A percentile compares a stretch with the other conserved stretches of the same genome.
Conservation (phyloP, 2,113 vertebrate species). For the Engystomops pustulosus region DNA sequence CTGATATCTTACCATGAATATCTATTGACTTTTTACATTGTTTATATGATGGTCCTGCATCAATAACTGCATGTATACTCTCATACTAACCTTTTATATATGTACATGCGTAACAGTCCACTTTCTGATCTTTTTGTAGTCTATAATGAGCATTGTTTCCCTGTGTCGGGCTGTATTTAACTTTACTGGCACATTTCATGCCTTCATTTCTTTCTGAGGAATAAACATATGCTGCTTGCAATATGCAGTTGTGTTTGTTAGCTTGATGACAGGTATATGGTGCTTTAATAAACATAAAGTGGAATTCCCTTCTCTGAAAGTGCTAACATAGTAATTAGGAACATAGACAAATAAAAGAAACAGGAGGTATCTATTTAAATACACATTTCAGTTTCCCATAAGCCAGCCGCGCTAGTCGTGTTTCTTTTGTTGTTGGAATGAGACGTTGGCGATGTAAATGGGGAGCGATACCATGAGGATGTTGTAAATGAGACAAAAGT, state of each 20-base stretch:
- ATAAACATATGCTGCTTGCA: constrained; percentile 39
- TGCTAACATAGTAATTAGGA: constrained; percentile 18
- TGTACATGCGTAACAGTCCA: too few species aligned
- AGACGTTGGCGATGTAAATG: not conserved
- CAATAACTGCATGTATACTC: too few species aligned
- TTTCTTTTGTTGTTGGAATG: not conserved
- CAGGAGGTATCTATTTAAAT: constrained; percentile 36
- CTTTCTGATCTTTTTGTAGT: not conserved
- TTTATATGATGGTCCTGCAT: too few species aligned
- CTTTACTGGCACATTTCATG: constrained; percentile 26
- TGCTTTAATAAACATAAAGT: constrained; percentile 44
- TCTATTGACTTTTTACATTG: too few species aligned
- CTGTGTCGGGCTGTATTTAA: not conserved
- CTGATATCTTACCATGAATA: too few species aligned
- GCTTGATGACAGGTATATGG: constrained; percentile 46
- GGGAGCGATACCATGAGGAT: not conserved
- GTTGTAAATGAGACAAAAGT: not conserved
- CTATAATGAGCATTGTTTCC: not conserved
- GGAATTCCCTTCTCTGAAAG: constrained; percentile 26
- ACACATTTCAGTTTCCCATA: constrained; percentile 16
- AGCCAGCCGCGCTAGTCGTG: not conserved
- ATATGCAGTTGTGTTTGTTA: constrained; percentile 26
- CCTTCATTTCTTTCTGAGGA: not conserved
- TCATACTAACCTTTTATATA: too few species aligned
- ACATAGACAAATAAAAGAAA: constrained; percentile 6